Evolutionary conservation across 2,888 invertebrate genomes (phyloP), one percentile per base, ranked within the genome.

Genomic region (Plagodis dolabraria): DNA sequence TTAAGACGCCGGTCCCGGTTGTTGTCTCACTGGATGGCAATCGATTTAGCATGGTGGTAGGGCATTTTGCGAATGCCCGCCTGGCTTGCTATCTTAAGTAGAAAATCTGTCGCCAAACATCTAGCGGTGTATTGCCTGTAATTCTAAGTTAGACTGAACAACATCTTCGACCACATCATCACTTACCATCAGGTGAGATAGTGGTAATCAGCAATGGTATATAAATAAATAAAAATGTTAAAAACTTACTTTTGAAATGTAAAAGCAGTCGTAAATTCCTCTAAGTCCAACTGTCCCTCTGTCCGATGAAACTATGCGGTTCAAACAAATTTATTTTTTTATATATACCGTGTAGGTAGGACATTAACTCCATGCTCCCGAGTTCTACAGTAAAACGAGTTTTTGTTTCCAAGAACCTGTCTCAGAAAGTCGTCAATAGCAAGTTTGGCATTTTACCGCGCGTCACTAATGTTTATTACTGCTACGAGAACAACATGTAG

Each of bases 331-430:
- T 40, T 43, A 33, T 45, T 55, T 71, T 65, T 67, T 74, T 75
- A 67, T 76, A 75, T 74, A 72, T n/a, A n/a, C n/a, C n/a, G 57
- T 45, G 47, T 6, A n/a, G n/a, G 47, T 60, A 64, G 64, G 54
- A 46, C 62, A 68, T 68, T 65, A 67, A 55, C 53, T 62, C 38
- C 52, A 40, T 12, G 51, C 7, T 52, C 52, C 62, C 34, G 54
- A 55, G 38, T 47, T 48, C 43, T 47, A 40, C 0, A 22, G 47
- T 11, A n/a, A 69, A 73, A 72, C 75, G 7, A 45, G 74, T 67
- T 75, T 66, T 34, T 36, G 33, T 9, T 69, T 72, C 67, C 36
- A 8, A 62, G 60, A 68, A 70, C 65, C 33, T 49, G 53, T 53
- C 33, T 56, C 47, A 7, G 61, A 53, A 53, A 48, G 34, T 5